Evolutionary conservation across 2,113 vertebrate species (phyloP).

Genomic region (Ceyx cyanopectus): DNA sequence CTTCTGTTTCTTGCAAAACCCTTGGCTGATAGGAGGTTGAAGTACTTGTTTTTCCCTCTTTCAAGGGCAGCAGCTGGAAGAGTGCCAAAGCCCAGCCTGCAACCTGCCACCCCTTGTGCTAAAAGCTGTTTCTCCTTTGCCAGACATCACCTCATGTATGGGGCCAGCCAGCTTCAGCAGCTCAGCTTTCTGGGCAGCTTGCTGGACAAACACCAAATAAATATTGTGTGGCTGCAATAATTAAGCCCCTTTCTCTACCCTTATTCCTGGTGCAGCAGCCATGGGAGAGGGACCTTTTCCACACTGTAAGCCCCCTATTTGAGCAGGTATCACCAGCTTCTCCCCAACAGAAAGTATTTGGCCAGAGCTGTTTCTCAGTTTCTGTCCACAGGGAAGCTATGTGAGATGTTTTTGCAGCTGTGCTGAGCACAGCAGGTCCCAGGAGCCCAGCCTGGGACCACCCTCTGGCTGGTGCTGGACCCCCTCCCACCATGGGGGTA

Average conservation of each 20-base stretch:
- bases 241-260: rapidly evolving
- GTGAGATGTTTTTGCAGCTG: rapidly evolving
- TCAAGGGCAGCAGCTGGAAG: background rate
- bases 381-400: rapidly evolving
- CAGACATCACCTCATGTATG: too few relatives aligned
- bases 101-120: background rate
- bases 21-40: background rate
- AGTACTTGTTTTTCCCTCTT: background rate
- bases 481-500: background rate
- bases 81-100: background rate
- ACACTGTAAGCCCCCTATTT: rapidly evolving
- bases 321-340: background rate
- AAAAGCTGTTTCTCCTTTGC: background rate
- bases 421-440: background rate
- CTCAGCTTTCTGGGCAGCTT: too few relatives aligned
- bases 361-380: too few relatives aligned
- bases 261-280: background rate
- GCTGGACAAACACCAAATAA: background rate
- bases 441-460: background rate
- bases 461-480: background rate
- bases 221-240: background rate
- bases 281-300: background rate
- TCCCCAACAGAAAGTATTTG: background rate
- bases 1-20: background rate
- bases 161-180: background rate